Conservation (phyloP, 2,888 invertebrate species). For the Cabera pusaria region DNA sequence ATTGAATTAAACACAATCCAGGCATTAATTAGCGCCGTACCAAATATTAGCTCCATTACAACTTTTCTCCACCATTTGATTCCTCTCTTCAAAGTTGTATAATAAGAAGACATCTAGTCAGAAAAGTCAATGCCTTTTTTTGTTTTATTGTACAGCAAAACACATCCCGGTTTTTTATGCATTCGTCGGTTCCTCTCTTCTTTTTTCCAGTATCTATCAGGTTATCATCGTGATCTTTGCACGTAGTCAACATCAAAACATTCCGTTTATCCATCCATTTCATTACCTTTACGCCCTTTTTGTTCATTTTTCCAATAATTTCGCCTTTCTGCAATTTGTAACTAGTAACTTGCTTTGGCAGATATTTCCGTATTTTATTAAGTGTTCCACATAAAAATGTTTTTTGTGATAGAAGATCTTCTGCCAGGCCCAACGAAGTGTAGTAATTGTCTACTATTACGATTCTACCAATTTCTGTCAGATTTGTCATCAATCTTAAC, state of each 20-base stretch:
- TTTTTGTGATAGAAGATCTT: conserved; percentile 30
- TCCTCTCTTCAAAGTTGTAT: conserved; percentile 34
- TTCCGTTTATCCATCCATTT: conserved; percentile 30
- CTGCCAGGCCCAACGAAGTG: conserved; percentile 34
- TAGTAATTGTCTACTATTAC: conserved; percentile 42
- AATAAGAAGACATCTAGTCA: conserved; percentile 39
- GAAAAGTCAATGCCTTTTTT: conserved; percentile 36
- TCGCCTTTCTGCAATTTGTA: conserved; percentile 34
- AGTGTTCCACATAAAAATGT: conserved; percentile 36
- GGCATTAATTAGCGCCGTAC: conserved; percentile 32
- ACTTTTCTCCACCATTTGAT: conserved; percentile 37
- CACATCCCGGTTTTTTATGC: conserved; percentile 34
- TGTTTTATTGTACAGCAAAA: conserved; percentile 33
- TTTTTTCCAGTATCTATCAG: conserved; percentile 29
- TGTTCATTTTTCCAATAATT: conserved; percentile 13
- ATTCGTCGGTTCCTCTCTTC: conserved; percentile 25
- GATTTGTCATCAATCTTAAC: conserved; percentile 23
- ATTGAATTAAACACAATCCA: conserved; percentile 34
- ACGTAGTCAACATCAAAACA: conserved; percentile 25
- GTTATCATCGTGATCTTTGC: conserved; percentile 13
- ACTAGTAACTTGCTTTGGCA: conserved; percentile 31
- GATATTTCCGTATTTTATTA: conserved; percentile 31
- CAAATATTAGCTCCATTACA: conserved; percentile 35
- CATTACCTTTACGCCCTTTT: conserved; percentile 26
- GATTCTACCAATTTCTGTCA: conserved; percentile 30